Conservation (phyloP, 2,888 invertebrate genomes). For the Endotricha flammealis region DNA sequence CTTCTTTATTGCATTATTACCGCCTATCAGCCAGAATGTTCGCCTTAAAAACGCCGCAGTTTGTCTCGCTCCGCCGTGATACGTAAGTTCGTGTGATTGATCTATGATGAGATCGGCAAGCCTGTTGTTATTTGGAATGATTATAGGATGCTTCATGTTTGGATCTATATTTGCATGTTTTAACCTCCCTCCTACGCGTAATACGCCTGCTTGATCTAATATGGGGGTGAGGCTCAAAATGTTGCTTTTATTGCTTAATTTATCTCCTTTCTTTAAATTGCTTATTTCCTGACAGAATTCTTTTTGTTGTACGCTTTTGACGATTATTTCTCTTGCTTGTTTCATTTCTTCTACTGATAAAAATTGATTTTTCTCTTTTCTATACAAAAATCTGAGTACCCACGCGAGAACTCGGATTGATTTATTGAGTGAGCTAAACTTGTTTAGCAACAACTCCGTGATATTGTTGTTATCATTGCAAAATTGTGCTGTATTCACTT, state of each 20-base stretch:
- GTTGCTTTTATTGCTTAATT: constrained; percentile 5
- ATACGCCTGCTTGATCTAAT: constrained; percentile 8
- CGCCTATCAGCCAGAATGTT: constrained; percentile 11
- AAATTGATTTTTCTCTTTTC: constrained; percentile 1
- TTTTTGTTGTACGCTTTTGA: constrained; percentile 15
- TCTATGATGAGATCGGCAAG: constrained; percentile 9
- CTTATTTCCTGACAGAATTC: constrained; percentile 16
- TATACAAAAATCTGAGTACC: constrained; percentile 7
- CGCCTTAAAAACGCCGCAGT: constrained; percentile 7
- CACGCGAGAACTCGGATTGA: constrained; percentile 11
- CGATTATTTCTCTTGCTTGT: constrained; percentile 12
- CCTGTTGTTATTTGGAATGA: constrained; percentile 5
- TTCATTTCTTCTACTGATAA: constrained; percentile 9
- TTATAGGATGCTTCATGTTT: constrained; percentile 10
- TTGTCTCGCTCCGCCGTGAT: constrained; percentile 12
- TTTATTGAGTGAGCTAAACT: constrained; percentile 11
- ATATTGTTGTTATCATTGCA: not conserved
- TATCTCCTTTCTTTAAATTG: not conserved
- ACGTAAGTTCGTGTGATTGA: constrained; percentile 7
- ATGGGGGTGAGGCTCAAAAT: constrained; percentile 8
- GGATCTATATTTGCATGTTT: constrained; percentile 4
- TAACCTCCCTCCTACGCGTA: constrained; percentile 12
- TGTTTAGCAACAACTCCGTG: constrained; percentile 7
- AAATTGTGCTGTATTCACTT: not conserved
- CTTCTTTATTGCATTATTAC: constrained; percentile 9